Percentiles rank a stretch among this genome's conserved stretches.
phyloP scores from a whole-genome alignment of 2,888 invertebrate genomes.

The Drosophila mimica region DNA sequence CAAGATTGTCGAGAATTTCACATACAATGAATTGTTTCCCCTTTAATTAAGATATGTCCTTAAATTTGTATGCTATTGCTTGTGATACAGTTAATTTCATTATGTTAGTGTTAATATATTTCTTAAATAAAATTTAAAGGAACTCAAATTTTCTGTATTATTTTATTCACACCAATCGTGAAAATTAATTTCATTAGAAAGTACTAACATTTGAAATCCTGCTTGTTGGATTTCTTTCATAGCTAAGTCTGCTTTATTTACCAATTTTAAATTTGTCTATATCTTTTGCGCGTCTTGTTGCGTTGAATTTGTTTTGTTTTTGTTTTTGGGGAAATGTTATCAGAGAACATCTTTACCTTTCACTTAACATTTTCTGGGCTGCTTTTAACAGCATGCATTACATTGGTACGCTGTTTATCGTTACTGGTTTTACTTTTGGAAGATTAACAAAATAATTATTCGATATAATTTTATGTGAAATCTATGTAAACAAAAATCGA shows the following conservation, averaged over 20 bases:
- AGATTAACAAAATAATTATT: neutral
- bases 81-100: conserved; percentile 69
- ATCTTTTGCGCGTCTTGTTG: neutral
- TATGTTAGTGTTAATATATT: conserved; percentile 60
- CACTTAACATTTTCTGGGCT: neutral
- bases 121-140: conserved; percentile 51
- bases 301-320: conserved; percentile 11
- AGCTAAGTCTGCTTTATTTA: neutral
- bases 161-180: neutral
- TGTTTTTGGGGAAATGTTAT: neutral
- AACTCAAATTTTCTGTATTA: conserved; percentile 9
- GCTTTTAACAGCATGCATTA: conserved; percentile 8
- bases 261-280: neutral
- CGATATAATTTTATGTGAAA: neutral
- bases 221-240: neutral
- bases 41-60: conserved; percentile 65
- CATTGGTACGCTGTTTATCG: neutral
- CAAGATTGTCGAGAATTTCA: conserved; percentile 87
- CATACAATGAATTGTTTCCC: conserved; percentile 87
- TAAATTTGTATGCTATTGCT: conserved; percentile 41
- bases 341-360: neutral
- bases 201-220: neutral
- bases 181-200: neutral
- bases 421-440: neutral
- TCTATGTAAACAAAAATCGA: neutral